A percentile compares a stretch with the other conserved stretches of the same genome.
Evolutionary conservation across 2,797 vertebrate genomes (phyloP).

Genomic region (Otolemur crassicaudatus): DNA sequence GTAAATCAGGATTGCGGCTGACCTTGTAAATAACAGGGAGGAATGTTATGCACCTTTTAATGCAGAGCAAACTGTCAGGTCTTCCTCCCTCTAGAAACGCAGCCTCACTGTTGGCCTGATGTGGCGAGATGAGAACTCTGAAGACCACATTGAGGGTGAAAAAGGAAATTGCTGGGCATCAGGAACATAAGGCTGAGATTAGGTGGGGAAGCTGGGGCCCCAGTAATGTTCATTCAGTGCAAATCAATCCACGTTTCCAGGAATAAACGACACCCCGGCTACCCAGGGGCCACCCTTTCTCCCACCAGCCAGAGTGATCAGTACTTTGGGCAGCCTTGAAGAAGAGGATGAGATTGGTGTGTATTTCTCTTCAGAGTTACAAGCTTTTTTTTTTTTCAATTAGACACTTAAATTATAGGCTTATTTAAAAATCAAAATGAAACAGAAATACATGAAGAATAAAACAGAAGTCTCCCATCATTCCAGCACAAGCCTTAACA

Average conservation of each 20-base stretch:
- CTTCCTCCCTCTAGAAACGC: not conserved
- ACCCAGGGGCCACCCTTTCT: not conserved
- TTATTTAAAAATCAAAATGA: conserved; percentile 1
- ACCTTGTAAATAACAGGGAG: not conserved
- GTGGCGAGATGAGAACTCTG: not conserved
- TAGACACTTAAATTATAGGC: not conserved
- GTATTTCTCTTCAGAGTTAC: not conserved
- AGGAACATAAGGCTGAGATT: not conserved
- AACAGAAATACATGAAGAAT: not conserved
- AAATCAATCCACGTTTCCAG: not conserved
- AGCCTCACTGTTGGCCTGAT: not conserved
- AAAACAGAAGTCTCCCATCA: not conserved
- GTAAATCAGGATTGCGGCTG: not conserved
- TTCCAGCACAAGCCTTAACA: not conserved
- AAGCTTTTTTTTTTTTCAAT: not conserved
- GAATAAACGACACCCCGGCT: not conserved
- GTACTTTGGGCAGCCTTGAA: not conserved
- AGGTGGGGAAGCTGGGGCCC: not conserved
- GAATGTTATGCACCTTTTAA: not conserved
- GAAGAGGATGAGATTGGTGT: not conserved
- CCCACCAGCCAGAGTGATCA: not conserved
- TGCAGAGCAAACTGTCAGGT: not conserved
- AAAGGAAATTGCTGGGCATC: not conserved
- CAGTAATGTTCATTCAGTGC: not conserved
- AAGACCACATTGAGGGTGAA: not conserved